phyloP scores from a whole-genome alignment of 2,797 vertebrate species.

The Siniperca undulata region DNA sequence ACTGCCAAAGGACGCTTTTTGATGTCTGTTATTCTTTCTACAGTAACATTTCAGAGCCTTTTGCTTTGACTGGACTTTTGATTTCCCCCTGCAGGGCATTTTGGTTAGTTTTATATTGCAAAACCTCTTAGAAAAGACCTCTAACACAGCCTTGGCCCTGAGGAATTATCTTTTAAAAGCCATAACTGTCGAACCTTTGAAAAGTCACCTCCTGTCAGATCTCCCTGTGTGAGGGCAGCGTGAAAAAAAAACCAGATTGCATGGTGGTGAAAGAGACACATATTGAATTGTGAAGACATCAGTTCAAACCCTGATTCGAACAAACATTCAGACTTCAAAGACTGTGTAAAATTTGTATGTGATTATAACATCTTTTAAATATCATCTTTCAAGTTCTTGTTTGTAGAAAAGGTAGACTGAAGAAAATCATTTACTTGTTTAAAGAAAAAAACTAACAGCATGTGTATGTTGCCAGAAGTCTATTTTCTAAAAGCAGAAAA shows the following conservation, averaged over 20 bases:
- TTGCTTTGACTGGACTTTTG: constrained; percentile 24
- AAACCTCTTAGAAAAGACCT: constrained; percentile 1
- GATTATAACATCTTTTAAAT: background rate
- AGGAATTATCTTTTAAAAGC: constrained; percentile 37
- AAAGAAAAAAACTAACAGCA: background rate
- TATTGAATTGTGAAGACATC: background rate
- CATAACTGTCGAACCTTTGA: constrained; percentile 25
- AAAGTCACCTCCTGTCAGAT: constrained; percentile 31
- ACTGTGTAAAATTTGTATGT: background rate
- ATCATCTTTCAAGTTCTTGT: background rate
- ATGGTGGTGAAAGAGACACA: background rate
- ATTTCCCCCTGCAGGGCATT: constrained; percentile 37
- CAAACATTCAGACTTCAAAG: constrained; percentile 1
- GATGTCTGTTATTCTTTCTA: constrained; percentile 56
- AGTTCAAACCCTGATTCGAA: background rate
- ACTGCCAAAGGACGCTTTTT: constrained; percentile 55
- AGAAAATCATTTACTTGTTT: background rate
- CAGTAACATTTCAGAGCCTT: constrained; percentile 34
- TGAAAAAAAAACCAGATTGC: background rate
- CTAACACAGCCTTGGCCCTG: constrained; percentile 1
- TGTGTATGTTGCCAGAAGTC: background rate
- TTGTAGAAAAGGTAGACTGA: background rate
- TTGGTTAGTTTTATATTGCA: constrained; percentile 16
- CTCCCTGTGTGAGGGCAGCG: background rate
- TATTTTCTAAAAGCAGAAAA: constrained; percentile 25